These are phyloP conservation scores for Seriola aureovittata DNA, from an alignment of 2,113 vertebrate species.

Conservation along the genomic window DNA sequence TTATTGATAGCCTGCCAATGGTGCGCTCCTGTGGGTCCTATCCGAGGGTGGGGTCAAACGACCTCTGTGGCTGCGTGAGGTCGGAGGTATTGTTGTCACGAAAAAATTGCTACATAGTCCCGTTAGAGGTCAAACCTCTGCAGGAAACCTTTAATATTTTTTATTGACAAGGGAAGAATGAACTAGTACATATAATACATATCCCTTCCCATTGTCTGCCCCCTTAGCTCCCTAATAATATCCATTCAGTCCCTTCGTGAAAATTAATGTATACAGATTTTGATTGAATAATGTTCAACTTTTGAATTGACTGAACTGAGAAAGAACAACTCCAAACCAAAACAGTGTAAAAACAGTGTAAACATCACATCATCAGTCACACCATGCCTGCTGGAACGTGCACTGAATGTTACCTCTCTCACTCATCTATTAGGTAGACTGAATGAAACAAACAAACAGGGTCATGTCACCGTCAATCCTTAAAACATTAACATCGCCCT, in stretches of 20 bases:
- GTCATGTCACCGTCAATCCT: slow-evolving; percentile 16
- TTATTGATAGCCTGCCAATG: too few species aligned
- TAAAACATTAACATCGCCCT: background rate
- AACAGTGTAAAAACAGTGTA: background rate
- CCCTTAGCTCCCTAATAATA: too few species aligned
- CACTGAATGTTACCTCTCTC: slow-evolving; percentile 43
- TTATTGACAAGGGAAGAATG: too few species aligned
- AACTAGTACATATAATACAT: too few species aligned
- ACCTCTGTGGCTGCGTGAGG: too few species aligned
- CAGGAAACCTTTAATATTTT: too few species aligned
- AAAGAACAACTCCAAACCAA: background rate
- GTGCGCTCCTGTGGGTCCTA: too few species aligned
- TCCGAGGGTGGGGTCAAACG: too few species aligned
- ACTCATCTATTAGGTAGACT: slow-evolving; percentile 51
- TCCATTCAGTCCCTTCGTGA: background rate
- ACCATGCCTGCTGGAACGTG: slow-evolving; percentile 15
- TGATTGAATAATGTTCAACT: background rate
- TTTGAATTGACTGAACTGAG: slow-evolving; percentile 25
- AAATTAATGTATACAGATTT: background rate
- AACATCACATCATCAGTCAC: slow-evolving; percentile 37
- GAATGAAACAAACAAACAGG: slow-evolving; percentile 46
- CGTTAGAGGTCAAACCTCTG: too few species aligned
- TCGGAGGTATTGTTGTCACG: too few species aligned
- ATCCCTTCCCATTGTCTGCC: too few species aligned
- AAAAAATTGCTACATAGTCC: too few species aligned